Base-by-base conservation (phyloP, 2,888 invertebrate genomes). In the Nemotelus pantherinus region DNA sequence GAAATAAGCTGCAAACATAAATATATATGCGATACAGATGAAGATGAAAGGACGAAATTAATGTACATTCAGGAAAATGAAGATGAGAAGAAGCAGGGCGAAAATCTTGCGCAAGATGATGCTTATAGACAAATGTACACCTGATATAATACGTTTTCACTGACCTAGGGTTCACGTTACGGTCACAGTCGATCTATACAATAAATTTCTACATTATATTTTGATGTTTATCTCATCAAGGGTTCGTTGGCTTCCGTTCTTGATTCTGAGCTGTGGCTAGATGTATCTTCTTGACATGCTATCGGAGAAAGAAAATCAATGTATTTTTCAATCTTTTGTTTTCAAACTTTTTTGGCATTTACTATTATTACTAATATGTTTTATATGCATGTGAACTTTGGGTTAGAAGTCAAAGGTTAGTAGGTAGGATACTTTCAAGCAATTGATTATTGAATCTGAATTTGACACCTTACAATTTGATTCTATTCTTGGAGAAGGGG, bases 231-330 rank as follows among this genome's bases (percentile, higher is more conserved):
- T 44, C 53, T 60, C 74, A 74, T 74, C 39, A 74, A 48, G 3
- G 60, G 74, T 60, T 60, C 57, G 10, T n/a, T 74, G 60, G 39
- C 60, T 60, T 57, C 74, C 47, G 74, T 45, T 48, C 47, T 74
- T 60, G 60, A 25, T 5, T 60, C 74, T 2, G 74, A 74, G 48
- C 74, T 74, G 47, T 74, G 60, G 47, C 74, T 74, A 74, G 74
- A 45, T 10, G 74, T 60, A 48, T 74, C 74, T 60, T 48, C 48
- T 74, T 63, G 74, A 74, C 63, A 48, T 48, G 63, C 74, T 74
- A 74, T 47, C 45, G 45, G 45, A 72, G 45, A 72, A 58, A 72
- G 45, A 39, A 68, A 68, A 50, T 25, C 25, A 25, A 58, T 58
- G 2, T 2, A 58, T 25, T 25, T 25, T 25, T 25, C 25, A 25